Base-by-base conservation (phyloP, 2,797 vertebrate genomes). In the Morus bassanus region DNA sequence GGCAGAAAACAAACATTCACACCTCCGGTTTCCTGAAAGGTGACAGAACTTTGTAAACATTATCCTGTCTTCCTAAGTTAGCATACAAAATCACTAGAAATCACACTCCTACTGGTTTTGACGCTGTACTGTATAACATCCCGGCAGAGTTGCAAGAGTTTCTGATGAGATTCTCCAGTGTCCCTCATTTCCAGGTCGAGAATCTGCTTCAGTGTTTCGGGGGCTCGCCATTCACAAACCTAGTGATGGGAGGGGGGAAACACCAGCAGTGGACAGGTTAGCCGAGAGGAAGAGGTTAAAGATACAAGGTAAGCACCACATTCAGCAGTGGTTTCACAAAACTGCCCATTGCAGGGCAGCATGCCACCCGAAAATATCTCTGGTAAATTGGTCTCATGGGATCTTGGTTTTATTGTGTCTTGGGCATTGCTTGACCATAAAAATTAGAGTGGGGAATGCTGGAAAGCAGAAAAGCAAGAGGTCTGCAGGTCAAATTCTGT, bases 171-270 rank as follows among this genome's bases (percentile, higher is more conserved):
- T 95, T 99, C 98, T 70, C 98, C 98, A 0, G 41, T 88, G 9
- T 99, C 98, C 91, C 97, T 98, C 96, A 99, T 97, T 85, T 99
- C 98, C 96, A 99, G 96, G 82, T 99, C 99, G 83, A 99, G 97
- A 39, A 98, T 94, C 57, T 98, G 95, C 91, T 98, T 98, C 81
- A 99, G 97, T 22, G 97, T 93, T 85, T 99, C 98, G 0, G 98
- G 98, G 73, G 97, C 95, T 63, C 75, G 97, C 98, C 98, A 99
- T 93, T 99, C 99, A 96, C 99, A 99, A 54, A 99, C 98, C 99
- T 99, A 97, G 78, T 56, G 83, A 91, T 68, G 43, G 25, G 31
- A 80, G 10, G 3, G n/a, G n/a, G 18, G 9, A 95, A 43, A 89
- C 43, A 80, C 4, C 50, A 74, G 60, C 48, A 87, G 46, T 30